phyloP scores from a whole-genome alignment of 2,113 vertebrate genomes.

The Neodon shergylaensis region DNA sequence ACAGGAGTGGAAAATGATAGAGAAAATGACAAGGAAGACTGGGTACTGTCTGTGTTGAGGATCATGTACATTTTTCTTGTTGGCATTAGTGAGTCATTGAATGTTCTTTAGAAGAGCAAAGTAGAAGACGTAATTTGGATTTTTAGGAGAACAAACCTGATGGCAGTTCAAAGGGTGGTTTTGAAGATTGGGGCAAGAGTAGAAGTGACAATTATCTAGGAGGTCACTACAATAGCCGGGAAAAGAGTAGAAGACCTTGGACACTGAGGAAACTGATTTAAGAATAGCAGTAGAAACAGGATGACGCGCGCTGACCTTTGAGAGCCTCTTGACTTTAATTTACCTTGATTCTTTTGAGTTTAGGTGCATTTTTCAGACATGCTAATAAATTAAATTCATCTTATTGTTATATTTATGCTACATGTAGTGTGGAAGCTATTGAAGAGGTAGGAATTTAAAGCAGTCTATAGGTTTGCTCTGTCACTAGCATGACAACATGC shows the following conservation, averaged over 20 bases:
- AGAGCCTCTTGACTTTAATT: neutral
- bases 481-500: neutral
- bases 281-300: neutral
- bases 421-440: neutral
- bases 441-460: neutral
- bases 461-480: neutral
- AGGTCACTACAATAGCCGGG: neutral
- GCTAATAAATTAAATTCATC: neutral
- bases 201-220: neutral
- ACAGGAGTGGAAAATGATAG: neutral
- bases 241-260: neutral
- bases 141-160: slow-evolving; percentile 27
- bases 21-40: neutral
- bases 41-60: neutral
- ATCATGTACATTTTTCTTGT: neutral
- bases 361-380: neutral
- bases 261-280: neutral
- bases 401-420: neutral
- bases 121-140: neutral
- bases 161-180: slow-evolving; percentile 1
- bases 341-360: neutral
- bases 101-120: slow-evolving; percentile 1
- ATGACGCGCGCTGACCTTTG: neutral
- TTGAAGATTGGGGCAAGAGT: neutral
- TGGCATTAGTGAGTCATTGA: neutral